phyloP scores from a whole-genome alignment of 2,888 invertebrate genomes.

The Dendrolimus pini region DNA sequence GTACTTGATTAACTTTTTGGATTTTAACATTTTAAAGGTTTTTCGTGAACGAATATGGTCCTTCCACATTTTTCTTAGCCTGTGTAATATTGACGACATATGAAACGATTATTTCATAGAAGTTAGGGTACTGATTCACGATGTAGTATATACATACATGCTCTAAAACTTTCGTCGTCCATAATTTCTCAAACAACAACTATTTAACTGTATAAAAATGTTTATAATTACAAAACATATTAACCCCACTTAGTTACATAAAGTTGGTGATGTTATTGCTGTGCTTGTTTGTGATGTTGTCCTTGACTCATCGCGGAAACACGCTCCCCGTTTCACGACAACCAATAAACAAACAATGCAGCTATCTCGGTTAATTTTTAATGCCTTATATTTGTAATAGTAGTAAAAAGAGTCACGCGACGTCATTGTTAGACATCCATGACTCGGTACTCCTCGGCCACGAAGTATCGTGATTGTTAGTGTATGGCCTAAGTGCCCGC shows the following conservation, averaged over 20 bases:
- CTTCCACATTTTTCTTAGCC: too few relatives aligned
- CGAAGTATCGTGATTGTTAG: constrained; percentile 32
- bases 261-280: constrained; percentile 14
- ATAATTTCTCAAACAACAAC: too few relatives aligned
- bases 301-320: constrained; percentile 36
- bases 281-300: constrained; percentile 7
- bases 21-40: too few relatives aligned
- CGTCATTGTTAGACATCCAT: constrained; percentile 14
- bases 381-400: background rate
- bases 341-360: background rate
- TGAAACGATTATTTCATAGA: too few relatives aligned
- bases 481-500: constrained; percentile 1
- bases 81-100: too few relatives aligned
- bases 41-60: too few relatives aligned
- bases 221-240: background rate
- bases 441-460: constrained; percentile 18
- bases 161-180: too few relatives aligned
- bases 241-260: background rate
- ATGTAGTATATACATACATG: too few relatives aligned
- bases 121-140: too few relatives aligned
- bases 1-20: too few relatives aligned
- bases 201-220: too few relatives aligned
- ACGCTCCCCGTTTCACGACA: constrained; percentile 1
- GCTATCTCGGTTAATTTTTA: constrained; percentile 5
- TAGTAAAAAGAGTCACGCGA: constrained; percentile 20